These are phyloP conservation scores for Nothoprocta pentlandii DNA, from an alignment of 2,113 vertebrate genomes.

Conservation along the genomic window DNA sequence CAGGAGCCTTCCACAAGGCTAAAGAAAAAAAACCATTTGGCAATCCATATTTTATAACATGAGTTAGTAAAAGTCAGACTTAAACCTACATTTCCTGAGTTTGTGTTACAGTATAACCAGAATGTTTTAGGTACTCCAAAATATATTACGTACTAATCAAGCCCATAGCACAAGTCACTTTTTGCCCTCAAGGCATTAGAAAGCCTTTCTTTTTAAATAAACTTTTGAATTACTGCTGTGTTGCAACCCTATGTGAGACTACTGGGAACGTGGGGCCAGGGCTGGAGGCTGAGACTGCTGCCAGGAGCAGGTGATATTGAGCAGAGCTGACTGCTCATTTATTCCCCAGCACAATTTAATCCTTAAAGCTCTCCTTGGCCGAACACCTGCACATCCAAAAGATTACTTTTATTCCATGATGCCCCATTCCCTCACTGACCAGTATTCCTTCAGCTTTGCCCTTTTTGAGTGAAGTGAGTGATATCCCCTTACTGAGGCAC, in stretches of 20 bases:
- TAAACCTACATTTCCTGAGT: background rate
- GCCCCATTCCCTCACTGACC: background rate
- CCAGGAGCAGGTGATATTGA: background rate
- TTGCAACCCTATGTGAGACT: background rate
- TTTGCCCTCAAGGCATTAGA: background rate
- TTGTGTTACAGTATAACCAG: background rate
- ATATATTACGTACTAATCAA: background rate
- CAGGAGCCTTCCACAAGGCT: background rate
- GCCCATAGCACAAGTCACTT: background rate
- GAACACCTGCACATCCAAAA: background rate
- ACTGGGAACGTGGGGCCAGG: background rate
- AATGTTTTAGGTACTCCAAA: background rate
- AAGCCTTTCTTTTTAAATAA: slow-evolving; percentile 15
- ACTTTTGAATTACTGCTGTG: background rate
- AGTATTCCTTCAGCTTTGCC: background rate
- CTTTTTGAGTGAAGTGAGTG: background rate
- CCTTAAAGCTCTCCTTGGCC: slow-evolving; percentile 17
- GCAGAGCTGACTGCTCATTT: background rate
- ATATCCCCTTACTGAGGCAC: background rate
- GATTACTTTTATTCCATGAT: background rate
- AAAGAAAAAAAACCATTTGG: background rate
- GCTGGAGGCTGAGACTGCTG: background rate
- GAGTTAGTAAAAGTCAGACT: background rate
- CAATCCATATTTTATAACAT: background rate
- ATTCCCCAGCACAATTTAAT: slow-evolving; percentile 27